Conservation (phyloP, 2,888 invertebrate genomes). For the Cordylochernes scorpioides region DNA sequence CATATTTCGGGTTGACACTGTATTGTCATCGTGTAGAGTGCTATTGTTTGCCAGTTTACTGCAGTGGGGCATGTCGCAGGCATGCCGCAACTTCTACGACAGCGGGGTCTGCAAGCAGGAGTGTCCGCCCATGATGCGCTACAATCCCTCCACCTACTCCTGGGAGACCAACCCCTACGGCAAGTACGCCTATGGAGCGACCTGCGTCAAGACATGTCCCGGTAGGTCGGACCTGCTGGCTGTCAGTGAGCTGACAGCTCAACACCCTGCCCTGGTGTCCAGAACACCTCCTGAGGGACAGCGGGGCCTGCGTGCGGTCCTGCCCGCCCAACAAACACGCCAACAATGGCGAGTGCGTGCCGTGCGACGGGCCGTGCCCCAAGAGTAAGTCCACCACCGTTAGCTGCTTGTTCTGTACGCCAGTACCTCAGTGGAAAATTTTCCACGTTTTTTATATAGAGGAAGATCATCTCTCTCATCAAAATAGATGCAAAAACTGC, state of each 20-base stretch:
- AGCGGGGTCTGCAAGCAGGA: slow-evolving; percentile 85
- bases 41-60: too few relatives aligned
- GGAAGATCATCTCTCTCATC: too few relatives aligned
- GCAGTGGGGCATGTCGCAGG: slow-evolving; percentile 30
- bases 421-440: too few relatives aligned
- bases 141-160: slow-evolving; percentile 65
- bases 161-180: slow-evolving; percentile 78
- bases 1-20: too few relatives aligned
- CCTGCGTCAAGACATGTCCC: slow-evolving; percentile 78
- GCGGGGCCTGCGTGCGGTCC: slow-evolving; percentile 71
- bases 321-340: slow-evolving; percentile 71
- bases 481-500: too few relatives aligned
- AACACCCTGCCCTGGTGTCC: slow-evolving; percentile 24
- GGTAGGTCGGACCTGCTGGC: slow-evolving; percentile 14
- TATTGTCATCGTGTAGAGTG: too few relatives aligned
- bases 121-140: slow-evolving; percentile 77
- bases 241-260: background rate
- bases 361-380: slow-evolving; percentile 80
- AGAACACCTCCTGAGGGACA: slow-evolving; percentile 68
- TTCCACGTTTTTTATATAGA: too few relatives aligned
- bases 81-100: slow-evolving; percentile 82
- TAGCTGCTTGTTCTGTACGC: slow-evolving; percentile 11
- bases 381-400: slow-evolving; percentile 35
- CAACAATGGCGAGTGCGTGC: slow-evolving; percentile 63
- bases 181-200: slow-evolving; percentile 83